Conservation (phyloP, 2,888 invertebrate species). For the Drosophila fungiperda region DNA sequence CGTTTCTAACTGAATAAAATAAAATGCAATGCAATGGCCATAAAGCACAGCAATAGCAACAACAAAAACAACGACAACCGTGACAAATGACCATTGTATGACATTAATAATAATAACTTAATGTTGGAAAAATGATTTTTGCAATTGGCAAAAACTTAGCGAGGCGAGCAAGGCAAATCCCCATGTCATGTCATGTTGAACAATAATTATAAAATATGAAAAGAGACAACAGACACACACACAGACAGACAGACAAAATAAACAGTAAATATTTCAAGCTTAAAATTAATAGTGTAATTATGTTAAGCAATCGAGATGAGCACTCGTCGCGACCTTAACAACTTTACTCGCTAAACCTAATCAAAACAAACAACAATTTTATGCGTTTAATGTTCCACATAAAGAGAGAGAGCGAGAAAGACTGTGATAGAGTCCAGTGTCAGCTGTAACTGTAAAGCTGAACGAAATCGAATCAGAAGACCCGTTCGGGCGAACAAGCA, state of each 20-base stretch:
- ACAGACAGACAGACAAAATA: constrained; percentile 12
- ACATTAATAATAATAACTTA: constrained; percentile 79
- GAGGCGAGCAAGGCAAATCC: constrained; percentile 65
- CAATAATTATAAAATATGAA: constrained; percentile 66
- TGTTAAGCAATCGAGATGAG: constrained; percentile 16
- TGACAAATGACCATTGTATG: constrained; percentile 78
- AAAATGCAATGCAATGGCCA: constrained; percentile 70
- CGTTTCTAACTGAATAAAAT: constrained; percentile 72
- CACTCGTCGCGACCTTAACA: constrained; percentile 17
- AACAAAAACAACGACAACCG: constrained; percentile 47
- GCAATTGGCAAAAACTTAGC: constrained; percentile 65
- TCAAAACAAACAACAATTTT: constrained; percentile 14
- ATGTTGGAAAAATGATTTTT: constrained; percentile 66
- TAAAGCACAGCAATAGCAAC: constrained; percentile 52
- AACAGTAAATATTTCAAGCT: constrained; percentile 22
- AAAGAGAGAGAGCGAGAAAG: neutral
- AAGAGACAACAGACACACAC: constrained; percentile 40
- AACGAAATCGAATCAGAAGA: constrained; percentile 55
- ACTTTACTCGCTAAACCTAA: neutral
- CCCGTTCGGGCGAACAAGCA: constrained; percentile 19
- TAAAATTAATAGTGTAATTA: constrained; percentile 42
- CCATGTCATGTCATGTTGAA: constrained; percentile 77
- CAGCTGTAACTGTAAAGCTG: constrained; percentile 51
- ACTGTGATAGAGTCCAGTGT: neutral
- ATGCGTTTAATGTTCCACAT: constrained; percentile 42